Base-by-base conservation (phyloP, 2,113 vertebrate species). In the Corvus moneduloides region DNA sequence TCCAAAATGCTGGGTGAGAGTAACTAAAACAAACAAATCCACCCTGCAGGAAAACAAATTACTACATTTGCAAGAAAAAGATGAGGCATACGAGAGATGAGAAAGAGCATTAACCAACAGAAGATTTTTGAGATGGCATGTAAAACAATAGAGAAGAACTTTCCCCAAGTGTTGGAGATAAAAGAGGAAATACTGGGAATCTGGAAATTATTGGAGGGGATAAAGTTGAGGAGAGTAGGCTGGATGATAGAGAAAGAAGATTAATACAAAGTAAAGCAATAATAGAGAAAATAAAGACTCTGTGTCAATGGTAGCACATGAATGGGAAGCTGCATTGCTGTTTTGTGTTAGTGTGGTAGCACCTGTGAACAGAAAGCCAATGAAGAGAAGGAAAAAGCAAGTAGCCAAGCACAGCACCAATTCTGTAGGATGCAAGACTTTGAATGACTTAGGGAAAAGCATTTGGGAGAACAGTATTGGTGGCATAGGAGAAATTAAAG, bases 11-110 rank as follows among this genome's bases (percentile, higher is more conserved):
- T 81, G 93, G 48, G 68, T 93, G n/a, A 95, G 76, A 96, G 28
- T 90, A 97, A 84, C 56, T 80, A 61, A 90, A 94, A 67, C 68
- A 96, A 96, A 96, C 73, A 96, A 90, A 90, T 92, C 72, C n/a
- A 78, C 83, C 76, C 92, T 86, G 52, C 63, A 89, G 85, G 76
- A 92, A 91, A 93, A 93, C 76, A 89, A 86, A 92, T 76, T 61
- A 84, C 78, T 90, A 44, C 61, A n/a, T 90, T 96, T 95, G 41
- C 64, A 78, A 83, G 63, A 72, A 87, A 89, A 85, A 80, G 48
- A 79, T 13, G 4, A 74, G 52, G 71, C 24, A 46, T 22, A 49
- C 3, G 0, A 67, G 75, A 63, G 44, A 88, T 56, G 63, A 56
- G 62, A 84, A 90, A 74, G 21, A 77, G 17, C 73, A 39, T 89